Conservation (phyloP, 2,797 vertebrate species). For the Lophura swinhoii region DNA sequence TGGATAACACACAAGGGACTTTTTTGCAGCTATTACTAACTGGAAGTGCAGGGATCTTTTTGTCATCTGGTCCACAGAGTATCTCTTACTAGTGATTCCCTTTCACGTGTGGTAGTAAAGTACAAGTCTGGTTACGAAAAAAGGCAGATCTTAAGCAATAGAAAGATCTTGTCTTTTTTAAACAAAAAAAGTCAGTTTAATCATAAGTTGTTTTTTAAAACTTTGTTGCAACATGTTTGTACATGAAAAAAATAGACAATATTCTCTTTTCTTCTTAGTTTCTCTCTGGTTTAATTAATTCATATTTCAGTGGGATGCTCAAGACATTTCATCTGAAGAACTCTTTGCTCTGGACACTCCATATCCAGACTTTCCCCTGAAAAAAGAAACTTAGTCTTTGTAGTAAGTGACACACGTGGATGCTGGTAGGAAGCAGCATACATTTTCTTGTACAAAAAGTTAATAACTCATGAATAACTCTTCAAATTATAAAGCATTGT, state of each 20-base stretch:
- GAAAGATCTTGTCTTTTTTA: no score
- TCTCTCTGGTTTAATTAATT: background rate
- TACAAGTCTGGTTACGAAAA: background rate
- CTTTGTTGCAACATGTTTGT: background rate
- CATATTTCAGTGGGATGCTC: background rate
- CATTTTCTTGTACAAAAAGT: background rate
- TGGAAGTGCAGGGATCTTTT: background rate
- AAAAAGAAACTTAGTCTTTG: background rate
- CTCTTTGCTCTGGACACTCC: background rate
- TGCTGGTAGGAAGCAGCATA: background rate
- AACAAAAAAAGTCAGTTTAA: background rate
- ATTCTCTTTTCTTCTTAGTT: background rate
- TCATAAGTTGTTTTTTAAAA: background rate
- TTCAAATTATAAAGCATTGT: background rate
- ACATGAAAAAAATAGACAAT: background rate
- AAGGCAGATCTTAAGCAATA: background rate
- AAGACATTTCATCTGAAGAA: background rate
- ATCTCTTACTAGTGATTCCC: background rate
- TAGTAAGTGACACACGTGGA: background rate
- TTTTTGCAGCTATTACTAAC: background rate
- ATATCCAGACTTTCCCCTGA: background rate
- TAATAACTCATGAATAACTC: background rate
- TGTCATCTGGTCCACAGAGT: background rate
- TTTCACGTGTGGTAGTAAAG: background rate
- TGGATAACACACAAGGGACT: background rate